A percentile compares a stretch with the other conserved stretches of the same genome.
Conservation (phyloP, 1,140 invertebrate species). For the Polyergus mexicanus region DNA sequence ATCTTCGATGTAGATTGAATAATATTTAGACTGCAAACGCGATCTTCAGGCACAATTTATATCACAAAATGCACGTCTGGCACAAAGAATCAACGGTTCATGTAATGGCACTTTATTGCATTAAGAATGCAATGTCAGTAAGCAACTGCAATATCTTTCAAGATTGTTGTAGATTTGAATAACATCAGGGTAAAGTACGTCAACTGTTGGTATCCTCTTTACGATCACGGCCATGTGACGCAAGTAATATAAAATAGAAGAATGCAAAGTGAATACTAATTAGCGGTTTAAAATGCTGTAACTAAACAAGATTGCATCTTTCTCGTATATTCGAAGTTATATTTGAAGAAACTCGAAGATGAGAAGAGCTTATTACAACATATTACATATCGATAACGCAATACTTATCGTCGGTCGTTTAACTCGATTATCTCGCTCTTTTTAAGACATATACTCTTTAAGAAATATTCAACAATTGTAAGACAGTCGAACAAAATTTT, state of each 20-base stretch:
- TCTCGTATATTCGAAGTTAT: neutral
- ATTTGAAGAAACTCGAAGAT: neutral
- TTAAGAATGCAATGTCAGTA: neutral
- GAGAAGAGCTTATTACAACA: too few species aligned
- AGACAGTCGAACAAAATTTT: neutral
- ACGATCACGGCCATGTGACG: constrained; percentile 28
- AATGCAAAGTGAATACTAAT: constrained; percentile 44
- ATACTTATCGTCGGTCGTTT: constrained; percentile 9
- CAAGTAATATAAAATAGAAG: neutral
- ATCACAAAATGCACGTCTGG: neutral
- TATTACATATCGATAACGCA: neutral
- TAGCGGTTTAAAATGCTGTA: neutral
- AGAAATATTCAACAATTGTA: neutral
- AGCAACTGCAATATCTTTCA: neutral
- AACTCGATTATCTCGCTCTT: constrained; percentile 21
- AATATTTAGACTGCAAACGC: neutral
- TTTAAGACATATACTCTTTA: neutral
- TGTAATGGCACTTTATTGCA: neutral
- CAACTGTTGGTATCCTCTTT: constrained; percentile 9
- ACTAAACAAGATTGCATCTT: neutral
- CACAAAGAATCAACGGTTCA: neutral
- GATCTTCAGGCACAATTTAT: neutral
- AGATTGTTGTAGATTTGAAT: neutral
- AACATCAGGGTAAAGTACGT: neutral
- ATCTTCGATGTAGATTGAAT: neutral